Percentiles rank a stretch among this genome's conserved stretches.
Evolutionary conservation across 2,797 vertebrate species (phyloP).

Genomic region (Paguma larvata): DNA sequence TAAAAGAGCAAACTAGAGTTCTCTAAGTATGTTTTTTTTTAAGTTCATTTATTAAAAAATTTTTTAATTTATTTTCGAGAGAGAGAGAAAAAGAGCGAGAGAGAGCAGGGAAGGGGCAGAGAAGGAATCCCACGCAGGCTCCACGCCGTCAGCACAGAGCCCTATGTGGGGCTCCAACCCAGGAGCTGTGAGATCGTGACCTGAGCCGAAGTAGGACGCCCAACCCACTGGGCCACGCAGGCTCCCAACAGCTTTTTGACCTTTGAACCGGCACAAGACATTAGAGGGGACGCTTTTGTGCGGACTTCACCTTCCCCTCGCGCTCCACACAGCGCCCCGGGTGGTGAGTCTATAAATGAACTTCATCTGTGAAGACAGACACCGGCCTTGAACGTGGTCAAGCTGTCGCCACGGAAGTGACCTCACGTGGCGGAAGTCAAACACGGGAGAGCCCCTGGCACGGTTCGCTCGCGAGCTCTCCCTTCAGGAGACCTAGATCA

Average conservation of each 20-base stretch:
- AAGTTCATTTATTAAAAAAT: too few relatives aligned
- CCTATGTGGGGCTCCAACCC: too few relatives aligned
- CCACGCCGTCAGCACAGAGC: too few relatives aligned
- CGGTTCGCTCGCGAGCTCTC: not conserved
- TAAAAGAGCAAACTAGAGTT: not conserved
- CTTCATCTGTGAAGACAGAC: not conserved
- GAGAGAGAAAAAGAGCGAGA: too few relatives aligned
- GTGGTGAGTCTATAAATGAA: not conserved
- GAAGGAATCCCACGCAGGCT: too few relatives aligned
- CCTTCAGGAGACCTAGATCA: not conserved
- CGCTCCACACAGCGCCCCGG: not conserved
- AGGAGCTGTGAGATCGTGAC: too few relatives aligned
- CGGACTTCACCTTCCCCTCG: not conserved
- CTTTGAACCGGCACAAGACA: not conserved
- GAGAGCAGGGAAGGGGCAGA: too few relatives aligned
- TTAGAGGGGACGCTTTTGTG: not conserved
- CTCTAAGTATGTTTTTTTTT: not conserved
- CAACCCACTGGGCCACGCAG: too few relatives aligned
- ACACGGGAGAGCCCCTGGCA: not conserved
- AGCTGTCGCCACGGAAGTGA: not conserved
- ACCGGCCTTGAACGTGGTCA: not conserved
- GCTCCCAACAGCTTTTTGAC: not conserved
- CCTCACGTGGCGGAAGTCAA: not conserved
- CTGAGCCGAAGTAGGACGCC: accelerated
- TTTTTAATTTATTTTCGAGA: too few relatives aligned